Evolutionary conservation across 2,797 vertebrate genomes (phyloP).

Genomic region (Staurois parvus): DNA sequence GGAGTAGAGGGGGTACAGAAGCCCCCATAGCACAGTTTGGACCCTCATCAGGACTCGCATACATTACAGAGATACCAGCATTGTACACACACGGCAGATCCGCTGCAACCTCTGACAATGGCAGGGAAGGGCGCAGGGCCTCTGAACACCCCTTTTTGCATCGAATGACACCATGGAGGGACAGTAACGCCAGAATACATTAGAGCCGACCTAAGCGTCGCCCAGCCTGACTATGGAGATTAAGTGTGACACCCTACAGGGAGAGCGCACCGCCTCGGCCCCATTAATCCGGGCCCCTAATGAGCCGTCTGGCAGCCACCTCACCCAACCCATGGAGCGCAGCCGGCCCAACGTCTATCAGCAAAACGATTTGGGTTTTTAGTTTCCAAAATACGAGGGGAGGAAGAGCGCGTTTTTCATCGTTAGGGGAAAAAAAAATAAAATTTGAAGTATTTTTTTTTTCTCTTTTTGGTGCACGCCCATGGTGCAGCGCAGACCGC

Average conservation of each 20-base stretch:
- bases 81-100: not conserved
- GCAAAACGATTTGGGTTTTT: not conserved
- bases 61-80: constrained; percentile 11
- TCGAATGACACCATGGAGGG: too few species aligned
- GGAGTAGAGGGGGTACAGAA: not conserved
- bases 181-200: too few species aligned
- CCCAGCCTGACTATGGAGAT: too few species aligned
- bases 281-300: not conserved
- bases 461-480: not conserved
- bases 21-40: not conserved
- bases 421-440: not conserved
- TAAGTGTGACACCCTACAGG: not conserved
- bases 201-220: too few species aligned
- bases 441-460: not conserved
- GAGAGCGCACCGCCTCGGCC: not conserved
- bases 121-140: not conserved
- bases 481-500: not conserved
- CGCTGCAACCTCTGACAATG: constrained; percentile 1
- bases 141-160: too few species aligned
- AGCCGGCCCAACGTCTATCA: not conserved
- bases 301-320: too few species aligned
- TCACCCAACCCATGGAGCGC: too few species aligned
- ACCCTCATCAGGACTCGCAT: not conserved
- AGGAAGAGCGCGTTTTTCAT: not conserved
- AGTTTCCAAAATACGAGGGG: not conserved